Evolutionary conservation across 2,888 invertebrate genomes (phyloP), one percentile per base, ranked within the genome.

Genomic region (Spicauda simplicius): DNA sequence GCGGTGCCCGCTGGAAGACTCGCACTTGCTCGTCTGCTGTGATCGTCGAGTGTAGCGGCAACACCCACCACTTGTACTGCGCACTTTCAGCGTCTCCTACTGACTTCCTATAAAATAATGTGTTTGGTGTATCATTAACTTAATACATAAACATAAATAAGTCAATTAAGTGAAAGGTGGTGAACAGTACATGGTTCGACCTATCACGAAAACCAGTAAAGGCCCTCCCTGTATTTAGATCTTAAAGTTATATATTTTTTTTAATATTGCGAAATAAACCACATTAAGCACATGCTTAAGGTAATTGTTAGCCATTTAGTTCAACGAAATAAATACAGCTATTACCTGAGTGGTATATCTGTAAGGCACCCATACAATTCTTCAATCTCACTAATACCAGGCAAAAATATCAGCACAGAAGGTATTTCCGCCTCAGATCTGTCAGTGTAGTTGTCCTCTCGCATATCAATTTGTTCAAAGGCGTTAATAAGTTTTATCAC

Each of bases 361-460:
- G 77, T 84, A 45, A 93, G 79, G 48, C 83, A 85, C 5, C 83
- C 90, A 78, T 94, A 94, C 77, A 96, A 89, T 64, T 95, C 95
- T 80, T 97, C 97, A 68, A 98, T 98, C 92, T 98, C 98, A 76
- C 95, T 90, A 63, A 97, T 95, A 56, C 98, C 99, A 0, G 99
- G 99, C 72, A 99, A 85, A 85, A 99, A 99, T 64, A 98, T 95
- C 0, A 99, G 93, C 19, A 98, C 97, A 2, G 97, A 96, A 0
- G 96, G 81, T 69, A 91, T 71, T 69, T 84, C 87, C 0, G 79
- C 84, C 64, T 78, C 77, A 0, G 74, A 73, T 45, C 80, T 77
- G 58, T 89, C 81, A 0, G 70, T 70, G 50, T 81, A 82, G 8
- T 75, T 71, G 64, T 91, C 90, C 68, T 94, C 94, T 7, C 81